Evolutionary conservation across 2,113 vertebrate genomes (phyloP), one percentile per base, ranked within the genome.

Genomic region (Perca schrenkii): DNA sequence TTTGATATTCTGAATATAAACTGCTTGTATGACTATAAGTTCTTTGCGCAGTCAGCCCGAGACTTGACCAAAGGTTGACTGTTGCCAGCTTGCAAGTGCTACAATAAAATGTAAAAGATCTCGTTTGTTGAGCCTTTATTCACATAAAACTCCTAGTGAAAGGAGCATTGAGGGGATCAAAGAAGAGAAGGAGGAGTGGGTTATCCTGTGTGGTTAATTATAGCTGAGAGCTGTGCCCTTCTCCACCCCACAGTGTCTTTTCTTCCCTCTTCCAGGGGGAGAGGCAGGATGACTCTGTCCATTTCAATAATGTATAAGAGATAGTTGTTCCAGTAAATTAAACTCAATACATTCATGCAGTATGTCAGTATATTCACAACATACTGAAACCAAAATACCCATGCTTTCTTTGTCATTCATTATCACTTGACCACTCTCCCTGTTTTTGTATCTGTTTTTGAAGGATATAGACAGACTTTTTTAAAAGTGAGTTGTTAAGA

Each of bases 161-260:
- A 40, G 40, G 31, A 77, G 21, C 36, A 75, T 3, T 14, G 56
- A 58, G 49, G 50, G 17, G 57, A 54, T 62, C 36, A 15, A 43
- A 43, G 21, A 72, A 74, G 36, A 56, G 57, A 19, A 46, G 46
- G 58, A 70, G 63, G 71, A 75, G 46, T 34, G 46, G 28, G 22
- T 43, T 65, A n/a, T 52, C 50, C 28, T 72, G 69, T 78, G 83
- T 74, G 75, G 82, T 72, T 90, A 85, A 86, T 90, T 89, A 85
- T 71, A 88, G 49, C 74, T 77, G 85, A 89, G 74, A 52, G 82
- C 68, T 78, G 54, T 89, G 84, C 71, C 77, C 80, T 92, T 92
- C 74, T 85, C 69, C 36, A 57, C 50, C 50, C 63, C 61, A 74
- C 43, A 46, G 71, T 78, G 69, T 56, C 46, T 78, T 54, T 66